phyloP scores from a whole-genome alignment of 2,888 invertebrate genomes.

The Halictus quadricinctus region DNA sequence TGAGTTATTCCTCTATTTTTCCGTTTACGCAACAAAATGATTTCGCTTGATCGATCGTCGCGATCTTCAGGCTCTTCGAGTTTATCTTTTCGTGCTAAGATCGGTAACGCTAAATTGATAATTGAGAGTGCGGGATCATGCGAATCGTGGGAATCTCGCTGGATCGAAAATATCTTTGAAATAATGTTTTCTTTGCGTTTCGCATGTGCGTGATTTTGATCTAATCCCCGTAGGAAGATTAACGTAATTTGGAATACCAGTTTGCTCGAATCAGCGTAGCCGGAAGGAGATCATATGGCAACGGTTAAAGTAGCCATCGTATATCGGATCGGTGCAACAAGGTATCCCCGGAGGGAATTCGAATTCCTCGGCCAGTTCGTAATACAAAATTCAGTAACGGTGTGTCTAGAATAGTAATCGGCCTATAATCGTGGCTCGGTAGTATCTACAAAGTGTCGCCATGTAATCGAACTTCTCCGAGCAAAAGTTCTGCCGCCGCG shows the following conservation, averaged over 20 bases:
- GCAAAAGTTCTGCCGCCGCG: constrained; percentile 18
- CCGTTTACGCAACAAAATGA: constrained; percentile 17
- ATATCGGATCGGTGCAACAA: neutral
- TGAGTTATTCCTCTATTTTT: constrained; percentile 32
- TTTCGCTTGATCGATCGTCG: neutral
- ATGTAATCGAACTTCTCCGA: constrained; percentile 7
- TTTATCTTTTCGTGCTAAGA: neutral
- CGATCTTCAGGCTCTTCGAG: constrained; percentile 17
- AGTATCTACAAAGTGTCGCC: constrained; percentile 17
- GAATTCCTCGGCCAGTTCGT: neutral
- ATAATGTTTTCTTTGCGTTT: neutral
- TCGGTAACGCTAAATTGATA: neutral
- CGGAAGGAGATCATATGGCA: no score
- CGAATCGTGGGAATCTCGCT: neutral
- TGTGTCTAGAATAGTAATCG: neutral
- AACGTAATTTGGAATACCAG: no score
- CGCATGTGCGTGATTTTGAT: no score
- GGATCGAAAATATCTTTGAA: neutral
- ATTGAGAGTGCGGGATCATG: neutral
- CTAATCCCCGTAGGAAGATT: no score
- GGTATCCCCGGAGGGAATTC: neutral
- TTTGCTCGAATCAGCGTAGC: no score
- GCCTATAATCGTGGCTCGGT: no score
- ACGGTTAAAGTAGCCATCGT: no score
- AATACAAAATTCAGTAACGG: neutral